Evolutionary conservation across 2,113 vertebrate species (phyloP), one percentile per base, ranked within the genome.

Genomic region (Chaetorhynchus papuensis): DNA sequence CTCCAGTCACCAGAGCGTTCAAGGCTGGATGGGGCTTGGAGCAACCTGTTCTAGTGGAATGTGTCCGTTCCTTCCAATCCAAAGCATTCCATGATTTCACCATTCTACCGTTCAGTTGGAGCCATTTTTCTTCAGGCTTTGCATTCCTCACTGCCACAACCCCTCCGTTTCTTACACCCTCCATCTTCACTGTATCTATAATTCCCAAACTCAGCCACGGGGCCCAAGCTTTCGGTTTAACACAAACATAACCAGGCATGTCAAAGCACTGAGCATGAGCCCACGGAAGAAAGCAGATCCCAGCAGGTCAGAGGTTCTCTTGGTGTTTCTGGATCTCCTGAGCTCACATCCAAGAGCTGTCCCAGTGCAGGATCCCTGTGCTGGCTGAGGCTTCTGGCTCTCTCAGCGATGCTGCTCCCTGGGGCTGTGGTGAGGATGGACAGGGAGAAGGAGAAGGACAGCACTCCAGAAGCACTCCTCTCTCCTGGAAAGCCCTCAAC

Each of bases 381-480:
- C 52, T 60, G 88, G 65, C 37, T 77, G 44, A 44, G 45, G 74
- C 22, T 69, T 39, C 47, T 1, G 1, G 18, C 30, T 86, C 42
- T 33, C 31, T 24, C 8, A 3, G 65, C 0, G 0, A 39, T n/a
- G 27, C 3, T 4, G 12, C 27, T 70, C 35, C 69, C 61, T 15
- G 17, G 59, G 56, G 85, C 64, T 66, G 52, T 23, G 9, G 19
- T 11, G 54, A 66, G 54, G 59, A 52, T 18, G 54, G 37, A 54
- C 3, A 15, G 45, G 21, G 39, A 35, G 23, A 37, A 66, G 41
- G 20, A 68, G 20, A 23, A 74, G 17, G 56, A 49, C 3, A 26
- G 53, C 35, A 19, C 6, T 65, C n/a, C 41, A 61, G 31, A 72
- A 52, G 21, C 4, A 6, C 3, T 68, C 11, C 24, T 65, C n/a